Evolutionary conservation across 2,797 vertebrate species (phyloP), one percentile per base, ranked within the genome.

Genomic region (Lacerta bilineata): DNA sequence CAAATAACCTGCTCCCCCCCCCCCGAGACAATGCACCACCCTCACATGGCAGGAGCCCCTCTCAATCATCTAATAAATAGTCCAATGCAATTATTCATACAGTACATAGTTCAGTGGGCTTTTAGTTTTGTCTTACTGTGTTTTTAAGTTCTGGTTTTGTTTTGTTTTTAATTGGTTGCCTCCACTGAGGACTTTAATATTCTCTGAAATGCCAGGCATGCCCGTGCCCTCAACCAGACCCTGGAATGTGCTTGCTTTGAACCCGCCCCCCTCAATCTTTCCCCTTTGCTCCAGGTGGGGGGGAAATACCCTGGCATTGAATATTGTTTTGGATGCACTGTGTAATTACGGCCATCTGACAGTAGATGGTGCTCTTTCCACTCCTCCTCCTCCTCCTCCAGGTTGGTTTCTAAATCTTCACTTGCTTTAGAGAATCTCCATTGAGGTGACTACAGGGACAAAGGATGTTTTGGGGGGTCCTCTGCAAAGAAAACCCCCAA

Each of bases 351-450:
- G 25, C 69, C 68, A 85, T 27, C 9, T 0, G 78, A 43, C 95
- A 89, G 93, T 87, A 95, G 94, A 75, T 95, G 95, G 93, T 43
- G 91, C 92, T 91, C 77, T 91, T 89, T 87, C 27, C 50, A 15
- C 50, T 55, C 50, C 50, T 55, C 41, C 80, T 83, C 86, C 23
- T 55, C 36, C 68, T 87, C 27, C 7, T 59, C 8, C 29, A 8
- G 27, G 4, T 1, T 4, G 41, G 7, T 15, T 29, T 36, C 46
- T 61, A 13, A 5, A 23, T 61, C 15, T 13, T 7, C 6, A 5
- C 11, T 23, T 9, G 10, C 4, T 3, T n/a, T 2, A 39, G 4
- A 23, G 55, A 36, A 18, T 9, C 27, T 6, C 10, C 4, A 9
- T 2, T 10, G 25, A 5, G 10, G 43, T 55, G 75, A 18, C 20